Conservation (phyloP, 2,113 vertebrate species). For the Sapajus apella region DNA sequence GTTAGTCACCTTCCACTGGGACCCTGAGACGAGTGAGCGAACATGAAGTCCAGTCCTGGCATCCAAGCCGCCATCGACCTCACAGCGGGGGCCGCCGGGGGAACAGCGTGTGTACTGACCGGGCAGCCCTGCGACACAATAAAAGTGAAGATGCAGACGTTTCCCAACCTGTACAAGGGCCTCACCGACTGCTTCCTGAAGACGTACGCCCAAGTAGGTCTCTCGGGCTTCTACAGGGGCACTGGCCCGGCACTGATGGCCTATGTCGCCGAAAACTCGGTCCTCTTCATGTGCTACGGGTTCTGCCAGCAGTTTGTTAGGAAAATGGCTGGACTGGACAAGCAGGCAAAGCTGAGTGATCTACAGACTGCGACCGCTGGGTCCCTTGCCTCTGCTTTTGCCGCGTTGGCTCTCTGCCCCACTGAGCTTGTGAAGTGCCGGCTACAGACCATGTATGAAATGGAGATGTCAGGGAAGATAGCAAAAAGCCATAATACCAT, state of each 20-base stretch:
- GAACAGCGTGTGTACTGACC: slow-evolving; percentile 92
- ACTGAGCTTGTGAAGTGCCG: slow-evolving; percentile 97
- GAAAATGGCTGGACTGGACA: slow-evolving; percentile 83
- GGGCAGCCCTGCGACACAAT: slow-evolving; percentile 97
- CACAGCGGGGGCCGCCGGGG: slow-evolving; percentile 91
- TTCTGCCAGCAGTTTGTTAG: slow-evolving; percentile 95
- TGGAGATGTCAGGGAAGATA: slow-evolving; percentile 92
- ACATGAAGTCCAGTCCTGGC: slow-evolving; percentile 86
- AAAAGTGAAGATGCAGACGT: slow-evolving; percentile 99
- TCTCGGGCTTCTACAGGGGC: slow-evolving; percentile 94
- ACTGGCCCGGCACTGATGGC: slow-evolving; percentile 94
- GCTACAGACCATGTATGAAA: slow-evolving; percentile 95
- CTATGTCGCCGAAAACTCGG: slow-evolving; percentile 93
- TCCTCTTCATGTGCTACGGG: slow-evolving; percentile 98
- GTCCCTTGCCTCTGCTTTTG: slow-evolving; percentile 94
- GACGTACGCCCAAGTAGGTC: slow-evolving; percentile 92
- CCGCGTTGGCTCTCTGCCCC: slow-evolving; percentile 93
- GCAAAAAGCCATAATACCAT: slow-evolving; percentile 88
- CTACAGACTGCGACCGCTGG: slow-evolving; percentile 93
- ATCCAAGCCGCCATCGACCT: slow-evolving; percentile 92
- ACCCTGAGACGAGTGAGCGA: background rate
- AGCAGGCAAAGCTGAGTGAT: slow-evolving; percentile 88
- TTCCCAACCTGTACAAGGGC: slow-evolving; percentile 91
- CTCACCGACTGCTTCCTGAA: slow-evolving; percentile 90
- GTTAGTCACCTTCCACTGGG: slow-evolving; percentile 19